These are phyloP conservation scores for Schmidtea mediterranea DNA, from an alignment of 1,140 invertebrate genomes.

Conservation along the genomic window DNA sequence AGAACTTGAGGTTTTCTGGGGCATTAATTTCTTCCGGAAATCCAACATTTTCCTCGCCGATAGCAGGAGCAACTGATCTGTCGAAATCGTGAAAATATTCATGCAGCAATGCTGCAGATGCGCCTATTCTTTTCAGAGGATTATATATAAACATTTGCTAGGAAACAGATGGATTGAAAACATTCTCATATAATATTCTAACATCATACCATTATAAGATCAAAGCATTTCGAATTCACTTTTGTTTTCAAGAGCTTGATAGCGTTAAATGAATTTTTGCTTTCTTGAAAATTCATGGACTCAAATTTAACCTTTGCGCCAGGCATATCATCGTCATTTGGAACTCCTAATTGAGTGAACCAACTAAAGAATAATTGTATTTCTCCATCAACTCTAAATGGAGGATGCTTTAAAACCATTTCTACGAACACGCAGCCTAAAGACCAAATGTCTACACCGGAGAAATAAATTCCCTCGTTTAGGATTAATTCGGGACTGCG, in stretches of 20 bases:
- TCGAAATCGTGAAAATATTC: slow-evolving; percentile 48
- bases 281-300: too few relatives aligned
- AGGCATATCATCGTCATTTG: slow-evolving; percentile 24
- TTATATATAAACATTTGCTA: slow-evolving; percentile 54
- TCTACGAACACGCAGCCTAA: slow-evolving; percentile 53
- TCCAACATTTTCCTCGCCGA: background rate
- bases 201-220: too few relatives aligned
- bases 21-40: too few relatives aligned
- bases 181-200: too few relatives aligned
- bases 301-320: slow-evolving; percentile 13
- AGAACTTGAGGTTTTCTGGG: too few relatives aligned
- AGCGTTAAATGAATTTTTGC: too few relatives aligned
- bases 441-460: slow-evolving; percentile 61
- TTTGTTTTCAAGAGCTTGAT: too few relatives aligned
- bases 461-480: slow-evolving; percentile 59
- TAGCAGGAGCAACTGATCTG: slow-evolving; percentile 30
- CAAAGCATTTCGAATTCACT: too few relatives aligned
- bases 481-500: slow-evolving; percentile 73
- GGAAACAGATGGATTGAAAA: too few relatives aligned
- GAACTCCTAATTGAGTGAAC: slow-evolving; percentile 26
- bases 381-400: slow-evolving; percentile 29
- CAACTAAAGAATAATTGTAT: slow-evolving; percentile 28
- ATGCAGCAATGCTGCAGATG: slow-evolving; percentile 41
- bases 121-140: slow-evolving; percentile 43
- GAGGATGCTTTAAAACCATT: slow-evolving; percentile 31